Evolutionary conservation across 2,888 invertebrate genomes (phyloP), one percentile per base, ranked within the genome.

Genomic region (Epirrhoe tristata): DNA sequence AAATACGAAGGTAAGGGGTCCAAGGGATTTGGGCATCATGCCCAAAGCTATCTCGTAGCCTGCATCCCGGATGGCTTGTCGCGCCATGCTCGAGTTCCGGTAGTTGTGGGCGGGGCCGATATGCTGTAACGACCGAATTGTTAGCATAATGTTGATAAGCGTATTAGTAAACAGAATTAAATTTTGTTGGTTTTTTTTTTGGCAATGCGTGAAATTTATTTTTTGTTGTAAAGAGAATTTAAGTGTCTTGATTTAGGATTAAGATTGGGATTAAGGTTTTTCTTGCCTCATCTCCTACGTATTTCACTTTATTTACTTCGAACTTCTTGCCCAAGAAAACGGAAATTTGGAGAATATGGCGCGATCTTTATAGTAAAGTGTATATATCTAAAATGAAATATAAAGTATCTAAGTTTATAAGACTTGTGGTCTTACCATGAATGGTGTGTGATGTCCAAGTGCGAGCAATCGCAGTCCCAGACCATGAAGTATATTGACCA

Each of bases 71-170:
- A 99, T 97, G 0, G 99, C 98, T 88, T 99, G 99, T 32, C 98
- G 95, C 0, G 99, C 99, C 98, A 99, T 99, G 78, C 98, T 98
- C 0, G 98, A 98, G 87, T 98, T 99, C 43, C 99, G 95, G 90
- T 99, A 99, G 89, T 99, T 99, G 84, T 99, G 99, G 0, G 99
- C 98, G 5, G 99, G 98, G 0, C 99, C 99, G 72, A 99, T 98
- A 83, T 99, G 99, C 96, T 97, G 82, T 5, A 24, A 63, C 39
- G 14, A 36, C 6, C 36, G 10, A 6, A 48, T 48, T 48, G 6
- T 48, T 5, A 14, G 7, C 48, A 48, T 36, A 34, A 31, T 52
- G 17, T 12, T 16, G 39, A 34, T 48, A 32, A 43, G 39, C 39
- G 39, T 43, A 24, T 24, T 24, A 24, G 24, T 24, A 24, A 24